A percentile compares a stretch with the other conserved stretches of the same genome.
These are phyloP conservation scores for Gryon sp. DNA, from an alignment of 1,140 invertebrate genomes.

Conservation along the genomic window DNA sequence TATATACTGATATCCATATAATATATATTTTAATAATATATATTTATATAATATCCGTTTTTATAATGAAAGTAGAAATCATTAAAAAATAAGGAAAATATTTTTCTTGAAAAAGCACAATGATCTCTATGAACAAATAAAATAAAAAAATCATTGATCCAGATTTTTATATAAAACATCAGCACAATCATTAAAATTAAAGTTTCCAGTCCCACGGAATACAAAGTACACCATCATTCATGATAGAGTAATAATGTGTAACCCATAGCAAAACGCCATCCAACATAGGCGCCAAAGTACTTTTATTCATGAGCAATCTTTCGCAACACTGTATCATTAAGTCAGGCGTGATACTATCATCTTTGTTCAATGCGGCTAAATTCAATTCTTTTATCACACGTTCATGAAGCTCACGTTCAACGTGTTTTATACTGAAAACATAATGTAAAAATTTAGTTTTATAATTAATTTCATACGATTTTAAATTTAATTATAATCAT, in stretches of 20 bases:
- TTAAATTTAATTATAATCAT: no score
- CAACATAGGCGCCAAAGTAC: conserved; percentile 71
- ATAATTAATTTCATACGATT: no score
- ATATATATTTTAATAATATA: no score
- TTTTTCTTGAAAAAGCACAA: no score
- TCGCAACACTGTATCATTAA: conserved; percentile 92
- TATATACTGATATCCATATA: no score
- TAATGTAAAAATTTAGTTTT: no score
- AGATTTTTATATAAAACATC: conserved; percentile 2
- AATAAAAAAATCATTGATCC: no score
- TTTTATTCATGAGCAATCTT: conserved; percentile 83
- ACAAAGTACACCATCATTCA: conserved; percentile 93
- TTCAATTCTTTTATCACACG: conserved; percentile 84
- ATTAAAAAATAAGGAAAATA: no score
- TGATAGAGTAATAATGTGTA: conserved; percentile 94
- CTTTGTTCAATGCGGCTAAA: conserved; percentile 87
- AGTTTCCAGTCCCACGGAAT: conserved; percentile 95
- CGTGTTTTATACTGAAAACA: conserved; percentile 86
- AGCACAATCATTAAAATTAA: conserved; percentile 56
- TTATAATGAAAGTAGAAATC: no score
- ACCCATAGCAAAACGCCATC: conserved; percentile 86
- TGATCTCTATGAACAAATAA: no score
- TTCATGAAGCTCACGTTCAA: conserved; percentile 85
- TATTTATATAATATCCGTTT: no score
- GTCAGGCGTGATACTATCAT: conserved; percentile 93